These are phyloP conservation scores for Lycaon pictus DNA, from an alignment of 2,113 vertebrate genomes.

Conservation along the genomic window DNA sequence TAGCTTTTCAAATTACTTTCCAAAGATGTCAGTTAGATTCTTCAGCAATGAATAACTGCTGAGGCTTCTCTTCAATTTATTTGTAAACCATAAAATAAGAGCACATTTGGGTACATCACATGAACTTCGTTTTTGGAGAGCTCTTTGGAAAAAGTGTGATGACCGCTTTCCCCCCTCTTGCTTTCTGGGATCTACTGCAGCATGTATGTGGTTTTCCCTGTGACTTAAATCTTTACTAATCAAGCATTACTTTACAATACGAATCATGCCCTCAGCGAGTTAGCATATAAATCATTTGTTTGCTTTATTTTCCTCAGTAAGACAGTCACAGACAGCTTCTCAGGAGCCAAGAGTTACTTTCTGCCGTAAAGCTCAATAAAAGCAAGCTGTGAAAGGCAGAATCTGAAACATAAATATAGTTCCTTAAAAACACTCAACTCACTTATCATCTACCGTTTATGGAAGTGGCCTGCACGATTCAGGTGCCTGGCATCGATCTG, in stretches of 20 bases:
- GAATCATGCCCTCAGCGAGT: not conserved
- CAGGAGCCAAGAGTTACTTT: conserved; percentile 9
- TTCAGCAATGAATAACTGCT: conserved; percentile 46
- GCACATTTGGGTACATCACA: not conserved
- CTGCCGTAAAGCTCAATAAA: not conserved
- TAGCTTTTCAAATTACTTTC: conserved; percentile 64
- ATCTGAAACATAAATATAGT: not conserved
- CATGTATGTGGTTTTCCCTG: not conserved
- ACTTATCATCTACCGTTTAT: not conserved
- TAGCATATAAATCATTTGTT: not conserved
- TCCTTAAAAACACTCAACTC: conserved; percentile 14
- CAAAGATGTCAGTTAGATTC: conserved; percentile 52
- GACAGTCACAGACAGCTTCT: not conserved
- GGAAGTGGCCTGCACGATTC: not conserved
- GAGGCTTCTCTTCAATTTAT: conserved; percentile 16
- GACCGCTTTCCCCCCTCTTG: not conserved
- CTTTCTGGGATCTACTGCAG: not conserved
- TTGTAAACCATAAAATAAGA: conserved; percentile 28
- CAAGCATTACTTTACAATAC: conserved; percentile 44
- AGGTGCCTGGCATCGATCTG: not conserved
- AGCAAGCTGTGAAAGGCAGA: not conserved
- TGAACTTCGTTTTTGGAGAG: conserved; percentile 37
- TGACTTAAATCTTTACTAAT: conserved; percentile 28
- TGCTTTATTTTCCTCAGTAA: conserved; percentile 33
- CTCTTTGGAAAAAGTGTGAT: not conserved